Percentiles rank a stretch among this genome's conserved stretches.
Conservation (phyloP, 2,797 vertebrate species). For the Anabacerthia variegaticeps region DNA sequence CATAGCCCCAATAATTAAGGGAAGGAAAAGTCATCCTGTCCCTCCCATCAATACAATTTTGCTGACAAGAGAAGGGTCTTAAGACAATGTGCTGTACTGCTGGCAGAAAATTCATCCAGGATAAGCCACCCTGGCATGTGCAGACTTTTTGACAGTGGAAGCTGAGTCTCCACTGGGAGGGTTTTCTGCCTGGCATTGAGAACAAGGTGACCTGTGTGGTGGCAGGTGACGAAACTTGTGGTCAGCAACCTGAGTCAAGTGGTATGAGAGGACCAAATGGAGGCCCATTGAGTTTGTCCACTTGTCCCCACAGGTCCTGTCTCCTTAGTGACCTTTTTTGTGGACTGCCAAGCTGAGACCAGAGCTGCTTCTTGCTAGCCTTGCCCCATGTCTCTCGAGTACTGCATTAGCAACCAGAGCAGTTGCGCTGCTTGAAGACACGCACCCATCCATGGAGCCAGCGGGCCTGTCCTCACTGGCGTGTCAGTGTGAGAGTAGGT, state of each 20-base stretch:
- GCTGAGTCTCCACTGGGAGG: neutral
- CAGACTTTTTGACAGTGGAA: neutral
- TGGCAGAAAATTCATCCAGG: neutral
- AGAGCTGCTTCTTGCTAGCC: neutral
- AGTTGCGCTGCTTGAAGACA: conserved; percentile 20
- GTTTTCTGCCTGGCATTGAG: neutral
- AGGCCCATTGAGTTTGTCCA: neutral
- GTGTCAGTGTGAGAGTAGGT: conserved; percentile 40
- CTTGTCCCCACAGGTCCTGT: neutral
- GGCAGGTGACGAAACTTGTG: neutral
- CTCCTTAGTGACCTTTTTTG: neutral
- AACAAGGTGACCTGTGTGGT: neutral
- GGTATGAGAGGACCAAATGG: neutral
- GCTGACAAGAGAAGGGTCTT: conserved; percentile 1
- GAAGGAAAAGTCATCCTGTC: neutral
- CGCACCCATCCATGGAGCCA: neutral
- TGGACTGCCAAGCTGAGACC: neutral
- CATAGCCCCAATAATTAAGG: conserved; percentile 17
- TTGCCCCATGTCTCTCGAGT: neutral
- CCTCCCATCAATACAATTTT: neutral
- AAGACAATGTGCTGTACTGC: neutral
- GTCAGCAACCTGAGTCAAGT: neutral
- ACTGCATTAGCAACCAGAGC: neutral
- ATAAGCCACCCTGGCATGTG: neutral
- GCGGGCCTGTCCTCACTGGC: neutral